These are phyloP conservation scores for Andrena hattorfiana DNA, from an alignment of 2,888 invertebrate genomes.

Conservation along the genomic window DNA sequence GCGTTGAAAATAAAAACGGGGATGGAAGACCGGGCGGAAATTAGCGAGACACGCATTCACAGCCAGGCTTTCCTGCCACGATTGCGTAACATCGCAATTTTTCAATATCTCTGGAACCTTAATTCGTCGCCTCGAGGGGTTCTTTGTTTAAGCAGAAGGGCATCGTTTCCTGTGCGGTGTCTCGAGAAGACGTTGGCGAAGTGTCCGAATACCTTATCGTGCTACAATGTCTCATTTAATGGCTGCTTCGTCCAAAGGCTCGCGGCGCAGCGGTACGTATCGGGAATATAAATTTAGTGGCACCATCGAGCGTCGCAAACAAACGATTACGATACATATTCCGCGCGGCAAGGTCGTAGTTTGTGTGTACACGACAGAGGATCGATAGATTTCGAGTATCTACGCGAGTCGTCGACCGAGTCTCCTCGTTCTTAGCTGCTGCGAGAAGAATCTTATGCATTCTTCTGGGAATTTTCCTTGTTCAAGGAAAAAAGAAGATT, in stretches of 20 bases:
- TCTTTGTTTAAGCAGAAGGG: conserved; percentile 36
- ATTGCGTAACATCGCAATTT: conserved; percentile 67
- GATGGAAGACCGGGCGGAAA: conserved; percentile 46
- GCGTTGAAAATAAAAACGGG: conserved; percentile 38
- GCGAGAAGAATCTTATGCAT: neutral
- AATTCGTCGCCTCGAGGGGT: conserved; percentile 26
- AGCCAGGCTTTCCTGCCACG: conserved; percentile 55
- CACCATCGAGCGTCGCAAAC: conserved; percentile 26
- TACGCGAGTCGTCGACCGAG: conserved; percentile 3
- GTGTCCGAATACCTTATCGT: neutral
- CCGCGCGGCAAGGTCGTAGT: conserved; percentile 25
- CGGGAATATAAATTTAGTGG: conserved; percentile 38
- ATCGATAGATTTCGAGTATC: conserved; percentile 16
- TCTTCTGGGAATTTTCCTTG: neutral
- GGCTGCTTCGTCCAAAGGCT: neutral
- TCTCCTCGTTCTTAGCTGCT: neutral
- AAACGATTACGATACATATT: conserved; percentile 13
- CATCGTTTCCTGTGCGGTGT: neutral
- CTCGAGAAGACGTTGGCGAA: neutral
- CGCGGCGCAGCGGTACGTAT: neutral
- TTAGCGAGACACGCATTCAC: conserved; percentile 63
- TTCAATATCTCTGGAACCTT: conserved; percentile 63
- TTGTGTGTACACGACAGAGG: conserved; percentile 30
- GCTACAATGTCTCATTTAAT: neutral
- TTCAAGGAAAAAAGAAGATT: neutral